Evolutionary conservation across 2,797 vertebrate genomes (phyloP).

Genomic region (Sciaenops ocellatus): DNA sequence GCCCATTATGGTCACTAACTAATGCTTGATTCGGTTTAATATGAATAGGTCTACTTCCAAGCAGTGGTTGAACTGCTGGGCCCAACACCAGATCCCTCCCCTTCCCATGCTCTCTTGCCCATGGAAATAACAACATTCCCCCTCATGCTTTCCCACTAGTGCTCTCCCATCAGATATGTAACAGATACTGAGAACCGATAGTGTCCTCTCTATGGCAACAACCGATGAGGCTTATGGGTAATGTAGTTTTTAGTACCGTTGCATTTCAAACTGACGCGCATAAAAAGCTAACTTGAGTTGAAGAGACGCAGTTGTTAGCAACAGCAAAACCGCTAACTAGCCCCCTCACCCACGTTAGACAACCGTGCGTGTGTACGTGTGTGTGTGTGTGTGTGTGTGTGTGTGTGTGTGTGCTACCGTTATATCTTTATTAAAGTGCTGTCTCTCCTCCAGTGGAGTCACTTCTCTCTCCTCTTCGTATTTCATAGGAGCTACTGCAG

Average conservation of each 20-base stretch:
- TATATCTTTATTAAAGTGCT: not conserved
- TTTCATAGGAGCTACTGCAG: rapidly evolving
- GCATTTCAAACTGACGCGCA: not conserved
- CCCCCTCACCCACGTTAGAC: not conserved
- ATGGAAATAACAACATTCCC: too few relatives aligned
- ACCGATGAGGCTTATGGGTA: not conserved
- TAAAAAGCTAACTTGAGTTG: too few relatives aligned
- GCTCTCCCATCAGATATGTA: too few relatives aligned
- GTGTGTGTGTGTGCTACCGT: conserved; percentile 39
- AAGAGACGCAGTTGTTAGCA: not conserved
- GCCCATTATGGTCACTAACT: too few relatives aligned
- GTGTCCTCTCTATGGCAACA: conserved; percentile 14
- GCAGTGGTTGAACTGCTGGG: too few relatives aligned
- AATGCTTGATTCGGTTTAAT: too few relatives aligned
- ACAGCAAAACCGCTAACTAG: not conserved
- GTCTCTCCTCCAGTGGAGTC: not conserved
- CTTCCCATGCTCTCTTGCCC: too few relatives aligned
- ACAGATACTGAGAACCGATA: too few relatives aligned
- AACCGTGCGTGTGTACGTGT: not conserved
- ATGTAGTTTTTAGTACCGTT: not conserved
- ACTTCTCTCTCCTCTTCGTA: not conserved
- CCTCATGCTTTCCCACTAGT: too few relatives aligned
- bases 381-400: not conserved
- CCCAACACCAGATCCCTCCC: too few relatives aligned
- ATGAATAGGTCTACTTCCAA: too few relatives aligned